Evolutionary conservation across 2,113 vertebrate genomes (phyloP).

Genomic region (Mirza zaza): DNA sequence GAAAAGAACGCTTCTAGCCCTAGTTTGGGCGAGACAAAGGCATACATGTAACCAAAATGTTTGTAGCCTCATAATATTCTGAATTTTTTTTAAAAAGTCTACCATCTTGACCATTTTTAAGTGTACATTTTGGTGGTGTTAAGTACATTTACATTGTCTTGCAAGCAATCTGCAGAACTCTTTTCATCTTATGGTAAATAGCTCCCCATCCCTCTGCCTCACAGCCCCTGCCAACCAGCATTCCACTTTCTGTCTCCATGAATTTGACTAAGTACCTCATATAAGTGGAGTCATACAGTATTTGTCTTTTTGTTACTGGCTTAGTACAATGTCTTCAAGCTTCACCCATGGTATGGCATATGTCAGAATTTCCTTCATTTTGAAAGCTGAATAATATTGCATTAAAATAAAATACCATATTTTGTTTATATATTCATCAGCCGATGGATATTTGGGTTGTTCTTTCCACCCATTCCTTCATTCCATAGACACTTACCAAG

Average conservation of each 20-base stretch:
- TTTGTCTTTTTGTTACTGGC: not conserved
- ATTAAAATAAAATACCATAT: not conserved
- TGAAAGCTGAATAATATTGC: not conserved
- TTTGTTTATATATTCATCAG: too few relatives aligned
- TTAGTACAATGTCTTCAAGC: not conserved
- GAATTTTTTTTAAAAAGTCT: too few relatives aligned
- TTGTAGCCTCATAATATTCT: too few relatives aligned
- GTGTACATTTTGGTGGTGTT: not conserved
- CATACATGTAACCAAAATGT: too few relatives aligned
- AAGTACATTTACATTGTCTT: not conserved
- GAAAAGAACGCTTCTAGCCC: too few relatives aligned
- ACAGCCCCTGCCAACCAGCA: not conserved
- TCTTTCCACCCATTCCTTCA: not conserved
- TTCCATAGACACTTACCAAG: not conserved
- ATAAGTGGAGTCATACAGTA: rapidly evolving
- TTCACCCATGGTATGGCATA: rapidly evolving
- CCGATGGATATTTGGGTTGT: too few relatives aligned
- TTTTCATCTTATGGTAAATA: not conserved
- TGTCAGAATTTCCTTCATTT: not conserved
- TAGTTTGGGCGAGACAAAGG: too few relatives aligned
- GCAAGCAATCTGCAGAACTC: not conserved
- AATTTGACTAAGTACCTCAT: not conserved
- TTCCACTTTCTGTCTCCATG: not conserved
- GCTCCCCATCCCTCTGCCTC: too few relatives aligned
- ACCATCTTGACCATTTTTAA: too few relatives aligned